Base-by-base conservation (phyloP, 35 echinoderm and acorn worm species). In the Hemicentrotus pulcherrimus region DNA sequence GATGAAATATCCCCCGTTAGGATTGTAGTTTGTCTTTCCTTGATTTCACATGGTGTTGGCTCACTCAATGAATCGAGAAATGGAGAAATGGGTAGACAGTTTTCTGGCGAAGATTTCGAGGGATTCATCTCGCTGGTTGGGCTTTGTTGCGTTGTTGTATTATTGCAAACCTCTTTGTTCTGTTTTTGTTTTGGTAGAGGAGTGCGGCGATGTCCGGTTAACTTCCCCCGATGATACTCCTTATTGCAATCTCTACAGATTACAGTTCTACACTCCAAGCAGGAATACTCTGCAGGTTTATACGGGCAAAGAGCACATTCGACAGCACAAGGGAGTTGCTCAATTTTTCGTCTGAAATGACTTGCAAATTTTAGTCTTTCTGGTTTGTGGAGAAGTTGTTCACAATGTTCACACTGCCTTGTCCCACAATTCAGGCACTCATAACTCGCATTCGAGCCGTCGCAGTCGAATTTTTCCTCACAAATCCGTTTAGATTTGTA, bases 361-460 rank as follows among this genome's bases (percentile, higher is more conserved):
- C 94, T 94, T 24, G 89, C 85, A n/a, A 97, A 96, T 95, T 96
- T 96, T 30, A 94, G 94, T 95, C 94, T 93, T 18, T 88, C 87
- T 94, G 96, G 88, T 58, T 93, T 96, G 88, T 99, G 98, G n/a
- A 99, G 96, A 31, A 91, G 88, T 60, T 95, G 59, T 90, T 98
- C 98, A 50, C 98, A 99, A 50, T 96, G 86, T 46, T 31, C 46
- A 91, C 98, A 99, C 94, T 99, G 98, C 31, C 96, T 94, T 59
- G 97, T 99, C 14, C 94, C 97, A 95, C 98, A 99, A 78, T 99
- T 95, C 86, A 86, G 65, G 95, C 98, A 99, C 86, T 98, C 96
- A 48, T 97, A 95, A 32, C 95, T 94, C 4, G 97, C 98, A 94
- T 95, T 94, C 11, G 94, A 85, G 16, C 98, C 97, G 94, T 94